These are phyloP conservation scores for Tringa solitaria DNA, from an alignment of 2,113 vertebrate species.

Conservation along the genomic window DNA sequence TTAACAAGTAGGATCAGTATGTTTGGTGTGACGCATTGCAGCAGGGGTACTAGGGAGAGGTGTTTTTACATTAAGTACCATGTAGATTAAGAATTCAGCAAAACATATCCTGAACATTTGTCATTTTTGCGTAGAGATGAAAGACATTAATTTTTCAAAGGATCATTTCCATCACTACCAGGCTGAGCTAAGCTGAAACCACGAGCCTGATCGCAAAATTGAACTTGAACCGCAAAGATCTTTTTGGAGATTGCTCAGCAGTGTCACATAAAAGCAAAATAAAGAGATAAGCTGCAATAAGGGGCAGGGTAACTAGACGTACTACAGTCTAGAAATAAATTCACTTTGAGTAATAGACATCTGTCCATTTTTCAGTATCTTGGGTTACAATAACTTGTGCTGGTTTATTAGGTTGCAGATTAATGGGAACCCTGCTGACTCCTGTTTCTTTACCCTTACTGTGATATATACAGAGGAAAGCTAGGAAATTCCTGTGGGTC, in stretches of 20 bases:
- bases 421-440: background rate
- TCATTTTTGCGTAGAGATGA: background rate
- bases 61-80: background rate
- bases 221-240: background rate
- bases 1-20: background rate
- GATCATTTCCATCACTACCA: background rate
- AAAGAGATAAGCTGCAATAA: background rate
- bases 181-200: background rate
- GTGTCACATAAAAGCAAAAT: background rate
- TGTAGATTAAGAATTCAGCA: background rate
- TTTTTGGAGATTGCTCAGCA: background rate
- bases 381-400: background rate
- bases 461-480: background rate
- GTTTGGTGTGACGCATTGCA: background rate
- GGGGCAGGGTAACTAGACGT: background rate
- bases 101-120: background rate
- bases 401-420: background rate
- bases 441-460: background rate
- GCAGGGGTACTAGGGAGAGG: background rate
- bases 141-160: conserved; percentile 6
- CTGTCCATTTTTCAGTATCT: background rate
- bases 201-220: background rate
- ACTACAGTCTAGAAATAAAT: background rate
- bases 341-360: background rate
- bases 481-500: background rate